Evolutionary conservation across 2,888 invertebrate genomes (phyloP), one percentile per base, ranked within the genome.

Genomic region (Cosmorhoe ocellata): DNA sequence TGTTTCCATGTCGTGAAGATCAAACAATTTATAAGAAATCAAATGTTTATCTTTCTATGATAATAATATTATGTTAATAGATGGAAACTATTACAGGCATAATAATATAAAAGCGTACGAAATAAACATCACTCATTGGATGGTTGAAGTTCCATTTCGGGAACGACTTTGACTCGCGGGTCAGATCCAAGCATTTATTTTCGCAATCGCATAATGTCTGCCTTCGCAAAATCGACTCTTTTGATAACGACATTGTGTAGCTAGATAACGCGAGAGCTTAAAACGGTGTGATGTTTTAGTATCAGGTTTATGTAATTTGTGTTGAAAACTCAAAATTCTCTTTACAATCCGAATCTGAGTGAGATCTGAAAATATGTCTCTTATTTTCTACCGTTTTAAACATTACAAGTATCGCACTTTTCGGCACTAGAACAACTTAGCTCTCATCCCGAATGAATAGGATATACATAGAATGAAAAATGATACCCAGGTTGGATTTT

Each of bases 11-110:
- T 14, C 12, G 28, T 41, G 36, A 40, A 51, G 38, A 52, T 55
- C 49, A 39, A 52, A 55, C 48, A 51, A 40, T 43, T 51, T 49
- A 42, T 50, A 33, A 39, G 11, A 52, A 32, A 58, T 58, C 47
- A 58, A 58, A 52, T 30, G 32, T n/a, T n/a, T n/a, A n/a, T n/a
- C n/a, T n/a, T n/a, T n/a, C n/a, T n/a, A n/a, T n/a, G n/a, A n/a
- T n/a, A n/a, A n/a, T n/a, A n/a, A n/a, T n/a, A n/a, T n/a, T n/a
- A 46, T 38, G 28, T 12, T 11, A 58, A 52, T 32, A 30, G 48
- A 47, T 51, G 28, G 47, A 45, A 44, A 49, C 43, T 53, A 52
- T 53, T 12, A 32, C 49, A 43, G 27, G 51, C 39, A 37, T 33
- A 24, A 37, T 42, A 41, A 26, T 13, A 33, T 33, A 14, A 26